These are phyloP conservation scores for Oreohelix idahoensis DNA, from an alignment of 1,140 invertebrate genomes.

Conservation along the genomic window DNA sequence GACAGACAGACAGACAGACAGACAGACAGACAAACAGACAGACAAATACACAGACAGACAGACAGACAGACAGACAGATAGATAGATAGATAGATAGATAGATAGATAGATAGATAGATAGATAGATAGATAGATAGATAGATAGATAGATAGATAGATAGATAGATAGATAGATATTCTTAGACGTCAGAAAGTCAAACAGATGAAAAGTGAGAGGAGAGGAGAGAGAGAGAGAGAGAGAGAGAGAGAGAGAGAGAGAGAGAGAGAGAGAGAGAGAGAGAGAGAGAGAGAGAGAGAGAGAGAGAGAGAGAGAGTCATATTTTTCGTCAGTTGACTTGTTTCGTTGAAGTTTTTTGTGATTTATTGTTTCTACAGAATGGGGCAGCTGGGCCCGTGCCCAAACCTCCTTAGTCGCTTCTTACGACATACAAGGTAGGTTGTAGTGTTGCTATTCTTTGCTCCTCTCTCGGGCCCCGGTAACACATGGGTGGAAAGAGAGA, in stretches of 20 bases:
- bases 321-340: too few relatives aligned
- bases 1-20: conserved; percentile 20
- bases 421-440: too few relatives aligned
- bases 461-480: too few relatives aligned
- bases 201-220: background rate
- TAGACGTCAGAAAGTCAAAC: background rate
- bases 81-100: background rate
- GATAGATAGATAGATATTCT: conserved; percentile 1
- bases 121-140: conserved; percentile 27
- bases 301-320: background rate
- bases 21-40: background rate
- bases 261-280: background rate
- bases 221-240: background rate
- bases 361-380: background rate
- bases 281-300: background rate
- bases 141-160: conserved; percentile 5
- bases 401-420: background rate
- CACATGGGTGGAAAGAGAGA: too few relatives aligned
- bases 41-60: too few relatives aligned
- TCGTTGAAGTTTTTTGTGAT: too few relatives aligned
- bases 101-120: conserved; percentile 15
- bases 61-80: too few relatives aligned
- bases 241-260: too few relatives aligned
- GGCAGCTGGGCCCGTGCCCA: background rate
- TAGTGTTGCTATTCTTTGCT: too few relatives aligned